These are phyloP conservation scores for Buceros bicornis DNA, from an alignment of 2,797 vertebrate genomes.

Conservation along the genomic window DNA sequence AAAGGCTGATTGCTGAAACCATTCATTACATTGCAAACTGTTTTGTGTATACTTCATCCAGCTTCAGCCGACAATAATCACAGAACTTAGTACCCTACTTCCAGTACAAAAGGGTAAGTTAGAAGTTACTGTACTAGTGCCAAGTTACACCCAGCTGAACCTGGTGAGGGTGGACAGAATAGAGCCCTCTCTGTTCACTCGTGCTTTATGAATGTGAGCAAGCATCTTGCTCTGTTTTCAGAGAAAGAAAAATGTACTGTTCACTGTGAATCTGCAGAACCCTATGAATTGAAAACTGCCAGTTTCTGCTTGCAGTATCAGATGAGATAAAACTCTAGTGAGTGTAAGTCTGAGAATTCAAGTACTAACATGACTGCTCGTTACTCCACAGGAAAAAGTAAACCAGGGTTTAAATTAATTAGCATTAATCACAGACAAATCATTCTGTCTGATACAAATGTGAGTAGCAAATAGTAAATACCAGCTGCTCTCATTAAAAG, in stretches of 20 bases:
- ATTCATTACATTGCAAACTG: constrained; percentile 1
- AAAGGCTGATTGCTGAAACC: neutral
- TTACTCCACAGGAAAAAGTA: neutral
- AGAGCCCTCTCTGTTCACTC: constrained; percentile 45
- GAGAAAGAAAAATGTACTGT: neutral
- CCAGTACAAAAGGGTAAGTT: constrained; percentile 34
- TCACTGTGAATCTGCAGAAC: neutral
- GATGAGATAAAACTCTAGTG: neutral
- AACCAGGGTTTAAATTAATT: neutral
- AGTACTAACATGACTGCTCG: neutral
- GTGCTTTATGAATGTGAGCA: neutral
- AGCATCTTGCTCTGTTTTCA: constrained; percentile 22
- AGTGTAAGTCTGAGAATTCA: neutral
- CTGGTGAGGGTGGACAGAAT: constrained; percentile 21
- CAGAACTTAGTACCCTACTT: constrained; percentile 1
- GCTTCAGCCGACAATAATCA: constrained; percentile 17
- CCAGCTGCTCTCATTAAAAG: neutral
- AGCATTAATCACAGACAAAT: neutral
- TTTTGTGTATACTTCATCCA: neutral
- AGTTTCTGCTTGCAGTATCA: neutral
- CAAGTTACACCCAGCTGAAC: constrained; percentile 40
- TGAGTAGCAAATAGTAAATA: neutral
- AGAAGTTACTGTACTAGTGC: constrained; percentile 15
- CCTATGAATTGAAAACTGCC: neutral
- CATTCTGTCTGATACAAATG: neutral